Evolutionary conservation across 2,888 invertebrate species (phyloP).

Genomic region (Drosophila yooni): DNA sequence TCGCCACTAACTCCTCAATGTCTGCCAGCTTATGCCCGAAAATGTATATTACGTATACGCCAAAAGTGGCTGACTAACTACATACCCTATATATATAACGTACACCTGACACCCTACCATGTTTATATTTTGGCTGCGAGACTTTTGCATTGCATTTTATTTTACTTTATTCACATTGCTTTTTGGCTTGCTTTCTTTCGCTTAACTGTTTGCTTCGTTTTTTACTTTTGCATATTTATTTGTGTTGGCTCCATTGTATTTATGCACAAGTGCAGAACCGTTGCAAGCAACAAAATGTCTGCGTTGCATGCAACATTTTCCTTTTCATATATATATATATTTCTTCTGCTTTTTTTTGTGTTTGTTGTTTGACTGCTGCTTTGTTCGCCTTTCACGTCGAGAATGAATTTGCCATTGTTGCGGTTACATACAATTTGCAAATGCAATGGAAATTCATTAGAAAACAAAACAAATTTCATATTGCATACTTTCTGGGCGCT

Average conservation of each 20-base stretch:
- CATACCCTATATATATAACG: background rate
- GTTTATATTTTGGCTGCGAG: slow-evolving; percentile 29
- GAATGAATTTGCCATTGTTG: slow-evolving; percentile 45
- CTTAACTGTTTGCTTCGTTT: slow-evolving; percentile 6
- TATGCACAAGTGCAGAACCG: slow-evolving; percentile 77
- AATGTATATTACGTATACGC: slow-evolving; percentile 73
- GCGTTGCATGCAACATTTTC: slow-evolving; percentile 60
- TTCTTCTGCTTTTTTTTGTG: slow-evolving; percentile 9
- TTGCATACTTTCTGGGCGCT: slow-evolving; percentile 21
- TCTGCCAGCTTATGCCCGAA: slow-evolving; percentile 42
- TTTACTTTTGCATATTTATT: slow-evolving; percentile 20
- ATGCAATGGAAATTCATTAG: slow-evolving; percentile 56
- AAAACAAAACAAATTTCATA: slow-evolving; percentile 33
- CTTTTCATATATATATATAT: slow-evolving; percentile 17
- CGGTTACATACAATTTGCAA: slow-evolving; percentile 45
- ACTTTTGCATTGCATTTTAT: slow-evolving; percentile 67
- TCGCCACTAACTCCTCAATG: background rate
- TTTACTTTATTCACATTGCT: slow-evolving; percentile 58
- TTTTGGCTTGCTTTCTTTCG: slow-evolving; percentile 12
- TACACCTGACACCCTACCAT: slow-evolving; percentile 5
- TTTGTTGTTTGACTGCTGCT: slow-evolving; percentile 18
- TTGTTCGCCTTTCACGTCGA: slow-evolving; percentile 40
- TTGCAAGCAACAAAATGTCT: slow-evolving; percentile 61
- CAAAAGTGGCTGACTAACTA: slow-evolving; percentile 70
- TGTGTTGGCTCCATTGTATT: slow-evolving; percentile 54